A percentile compares a stretch with the other conserved stretches of the same genome.
These are phyloP conservation scores for Zosterops pallidus DNA, from an alignment of 2,113 vertebrate species.

Conservation along the genomic window DNA sequence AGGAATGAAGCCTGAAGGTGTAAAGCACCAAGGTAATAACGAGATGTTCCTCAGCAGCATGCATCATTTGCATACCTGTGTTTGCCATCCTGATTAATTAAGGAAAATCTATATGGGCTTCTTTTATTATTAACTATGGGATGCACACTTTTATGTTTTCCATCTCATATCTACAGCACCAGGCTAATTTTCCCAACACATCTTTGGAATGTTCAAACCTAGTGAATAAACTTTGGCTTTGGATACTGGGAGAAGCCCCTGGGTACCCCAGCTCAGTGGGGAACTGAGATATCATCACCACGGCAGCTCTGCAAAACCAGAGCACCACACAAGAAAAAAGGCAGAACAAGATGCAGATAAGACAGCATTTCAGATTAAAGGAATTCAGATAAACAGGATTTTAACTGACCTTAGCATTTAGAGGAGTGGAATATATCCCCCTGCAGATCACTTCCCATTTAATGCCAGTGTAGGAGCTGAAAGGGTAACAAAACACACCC, in stretches of 20 bases:
- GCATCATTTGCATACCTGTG: neutral
- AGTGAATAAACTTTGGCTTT: neutral
- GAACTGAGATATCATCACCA: neutral
- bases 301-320: neutral
- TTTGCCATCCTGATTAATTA: neutral
- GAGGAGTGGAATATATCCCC: neutral
- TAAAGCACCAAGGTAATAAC: neutral
- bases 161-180: neutral
- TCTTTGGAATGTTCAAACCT: neutral
- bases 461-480: neutral
- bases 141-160: neutral
- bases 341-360: neutral
- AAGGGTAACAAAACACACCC: neutral
- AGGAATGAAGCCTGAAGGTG: neutral
- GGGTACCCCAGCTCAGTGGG: neutral
- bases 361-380: slow-evolving; percentile 45
- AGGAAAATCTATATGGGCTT: neutral
- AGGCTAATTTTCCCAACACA: neutral
- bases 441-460: neutral
- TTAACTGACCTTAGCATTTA: slow-evolving; percentile 22
- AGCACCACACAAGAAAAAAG: neutral
- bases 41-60: neutral
- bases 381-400: slow-evolving; percentile 43
- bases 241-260: neutral
- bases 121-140: neutral